Evolutionary conservation across 2,113 vertebrate genomes (phyloP).

Genomic region (Lasiurus cinereus): DNA sequence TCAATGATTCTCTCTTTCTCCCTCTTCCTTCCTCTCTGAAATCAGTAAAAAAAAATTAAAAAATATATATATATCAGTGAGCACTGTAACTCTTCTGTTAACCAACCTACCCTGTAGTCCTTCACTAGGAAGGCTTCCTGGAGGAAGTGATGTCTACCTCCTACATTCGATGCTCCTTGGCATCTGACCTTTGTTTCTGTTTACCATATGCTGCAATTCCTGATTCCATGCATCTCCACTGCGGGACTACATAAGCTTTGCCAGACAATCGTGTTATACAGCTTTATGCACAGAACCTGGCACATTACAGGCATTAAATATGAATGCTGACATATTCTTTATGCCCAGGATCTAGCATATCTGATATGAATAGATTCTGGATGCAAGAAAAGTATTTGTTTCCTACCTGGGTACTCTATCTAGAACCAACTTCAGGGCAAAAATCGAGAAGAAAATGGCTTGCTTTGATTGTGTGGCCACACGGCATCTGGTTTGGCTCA

Average conservation of each 20-base stretch:
- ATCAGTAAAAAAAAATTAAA: too few species aligned
- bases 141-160: neutral
- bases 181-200: neutral
- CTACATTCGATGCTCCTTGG: neutral
- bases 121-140: neutral
- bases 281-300: neutral
- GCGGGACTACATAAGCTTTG: neutral
- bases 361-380: neutral
- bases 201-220: neutral
- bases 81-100: neutral
- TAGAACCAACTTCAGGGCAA: neutral
- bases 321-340: neutral
- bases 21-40: too few species aligned
- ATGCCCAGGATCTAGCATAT: neutral
- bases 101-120: neutral
- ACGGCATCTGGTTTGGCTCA: too few species aligned
- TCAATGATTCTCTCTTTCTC: too few species aligned
- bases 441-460: neutral
- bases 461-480: neutral
- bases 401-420: neutral
- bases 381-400: neutral
- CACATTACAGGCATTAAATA: neutral
- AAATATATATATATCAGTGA: neutral
- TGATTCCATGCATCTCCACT: neutral
- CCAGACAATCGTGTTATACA: neutral